Evolutionary conservation across 2,888 invertebrate species (phyloP).

Genomic region (Axea sp.): DNA sequence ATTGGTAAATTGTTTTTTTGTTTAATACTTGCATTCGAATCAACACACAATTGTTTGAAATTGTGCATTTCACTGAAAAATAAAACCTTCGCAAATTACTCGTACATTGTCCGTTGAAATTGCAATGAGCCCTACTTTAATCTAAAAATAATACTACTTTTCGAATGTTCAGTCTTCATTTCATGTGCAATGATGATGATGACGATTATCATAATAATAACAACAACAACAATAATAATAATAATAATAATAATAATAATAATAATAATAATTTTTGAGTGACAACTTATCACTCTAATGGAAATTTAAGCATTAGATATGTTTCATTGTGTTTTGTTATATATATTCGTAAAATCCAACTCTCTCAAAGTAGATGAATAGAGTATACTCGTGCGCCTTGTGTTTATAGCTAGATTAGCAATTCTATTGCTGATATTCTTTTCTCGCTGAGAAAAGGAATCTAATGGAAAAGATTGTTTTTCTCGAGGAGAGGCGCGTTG

Average conservation of each 20-base stretch:
- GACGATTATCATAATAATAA: conserved; percentile 20
- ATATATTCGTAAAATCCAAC: conserved; percentile 43
- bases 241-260: conserved; percentile 24
- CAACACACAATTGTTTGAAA: no score
- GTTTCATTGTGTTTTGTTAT: conserved; percentile 24
- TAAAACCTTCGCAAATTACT: no score
- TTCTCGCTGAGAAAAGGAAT: conserved; percentile 58
- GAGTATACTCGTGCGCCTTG: conserved; percentile 56
- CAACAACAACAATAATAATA: conserved; percentile 19
- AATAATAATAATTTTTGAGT: conserved; percentile 24
- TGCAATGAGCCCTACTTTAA: no score
- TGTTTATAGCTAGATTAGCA: conserved; percentile 75
- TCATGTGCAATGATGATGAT: conserved; percentile 9
- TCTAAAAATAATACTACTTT: no score
- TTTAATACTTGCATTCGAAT: no score
- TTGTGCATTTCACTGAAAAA: no score
- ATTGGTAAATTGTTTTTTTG: no score
- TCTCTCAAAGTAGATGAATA: conserved; percentile 49
- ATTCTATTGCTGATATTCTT: conserved; percentile 73
- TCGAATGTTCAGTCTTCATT: conserved; percentile 19
- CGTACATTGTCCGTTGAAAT: no score
- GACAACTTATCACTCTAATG: conserved; percentile 36
- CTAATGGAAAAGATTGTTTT: conserved; percentile 70
- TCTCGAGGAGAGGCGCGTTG: conserved; percentile 61
- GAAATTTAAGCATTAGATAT: conserved; percentile 43